Conservation (phyloP, 2,888 invertebrate species). For the Zonitis immaculata region DNA sequence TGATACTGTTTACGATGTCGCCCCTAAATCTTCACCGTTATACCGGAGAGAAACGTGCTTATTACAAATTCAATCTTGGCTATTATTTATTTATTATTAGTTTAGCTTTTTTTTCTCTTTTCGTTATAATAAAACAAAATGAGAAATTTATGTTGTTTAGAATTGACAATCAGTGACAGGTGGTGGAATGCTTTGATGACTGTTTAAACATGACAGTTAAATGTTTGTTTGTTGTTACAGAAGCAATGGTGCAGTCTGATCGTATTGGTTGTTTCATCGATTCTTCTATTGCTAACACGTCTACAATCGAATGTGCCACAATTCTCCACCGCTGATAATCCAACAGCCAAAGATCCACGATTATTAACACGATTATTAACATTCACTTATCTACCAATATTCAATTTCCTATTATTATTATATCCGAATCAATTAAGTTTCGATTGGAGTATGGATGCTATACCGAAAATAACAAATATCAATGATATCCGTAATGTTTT, state of each 20-base stretch:
- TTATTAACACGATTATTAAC: slow-evolving; percentile 79
- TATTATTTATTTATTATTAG: no score
- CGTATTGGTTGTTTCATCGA: slow-evolving; percentile 62
- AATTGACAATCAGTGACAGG: background rate
- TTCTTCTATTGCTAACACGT: slow-evolving; percentile 68
- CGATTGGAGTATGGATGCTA: slow-evolving; percentile 98
- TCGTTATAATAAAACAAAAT: no score
- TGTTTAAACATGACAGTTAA: background rate
- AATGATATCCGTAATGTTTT: slow-evolving; percentile 76
- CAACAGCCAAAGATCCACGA: slow-evolving; percentile 82
- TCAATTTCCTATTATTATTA: slow-evolving; percentile 82
- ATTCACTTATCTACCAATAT: slow-evolving; percentile 86
- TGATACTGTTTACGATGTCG: slow-evolving; percentile 10
- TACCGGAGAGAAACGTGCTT: background rate
- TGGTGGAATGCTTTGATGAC: background rate
- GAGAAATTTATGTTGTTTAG: background rate
- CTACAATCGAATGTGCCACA: slow-evolving; percentile 73
- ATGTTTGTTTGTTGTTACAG: slow-evolving; percentile 52
- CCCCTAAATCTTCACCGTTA: background rate
- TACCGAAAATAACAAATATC: slow-evolving; percentile 76
- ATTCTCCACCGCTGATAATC: slow-evolving; percentile 94
- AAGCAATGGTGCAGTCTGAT: slow-evolving; percentile 67
- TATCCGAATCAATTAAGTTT: slow-evolving; percentile 88
- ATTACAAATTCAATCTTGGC: background rate
- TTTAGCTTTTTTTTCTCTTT: no score